phyloP scores from a whole-genome alignment of 2,113 vertebrate species.

The Pseudolaguvia tuberculata region DNA sequence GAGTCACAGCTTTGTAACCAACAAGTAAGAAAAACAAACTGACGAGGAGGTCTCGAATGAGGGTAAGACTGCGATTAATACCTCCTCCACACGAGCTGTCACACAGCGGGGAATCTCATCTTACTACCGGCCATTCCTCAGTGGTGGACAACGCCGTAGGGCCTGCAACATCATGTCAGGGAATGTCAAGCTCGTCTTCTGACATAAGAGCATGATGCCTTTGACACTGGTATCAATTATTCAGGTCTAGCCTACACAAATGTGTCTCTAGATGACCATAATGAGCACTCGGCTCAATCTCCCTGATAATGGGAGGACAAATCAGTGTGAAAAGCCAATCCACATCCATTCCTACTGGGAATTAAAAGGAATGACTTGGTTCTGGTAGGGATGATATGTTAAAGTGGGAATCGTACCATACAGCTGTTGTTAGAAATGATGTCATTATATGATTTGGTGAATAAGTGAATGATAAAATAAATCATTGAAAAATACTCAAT shows the following conservation, averaged over 20 bases:
- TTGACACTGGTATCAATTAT: conserved; percentile 56
- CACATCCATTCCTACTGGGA: background rate
- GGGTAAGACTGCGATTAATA: background rate
- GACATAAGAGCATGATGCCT: conserved; percentile 22
- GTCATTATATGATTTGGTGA: background rate
- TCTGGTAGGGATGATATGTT: background rate
- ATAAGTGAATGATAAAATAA: too few relatives aligned
- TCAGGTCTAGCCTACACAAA: conserved; percentile 48
- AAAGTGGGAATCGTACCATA: background rate
- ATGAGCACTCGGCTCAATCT: conserved; percentile 20
- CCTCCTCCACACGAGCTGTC: conserved; percentile 48
- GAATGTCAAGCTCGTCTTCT: conserved; percentile 10
- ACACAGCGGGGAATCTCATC: conserved; percentile 29
- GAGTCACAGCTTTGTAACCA: conserved; percentile 37
- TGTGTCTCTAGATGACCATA: conserved; percentile 12
- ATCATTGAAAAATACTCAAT: background rate
- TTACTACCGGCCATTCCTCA: conserved; percentile 27
- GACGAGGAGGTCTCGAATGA: conserved; percentile 31
- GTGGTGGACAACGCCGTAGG: conserved; percentile 13
- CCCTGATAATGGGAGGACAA: conserved; percentile 15
- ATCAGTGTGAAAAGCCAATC: conserved; percentile 21
- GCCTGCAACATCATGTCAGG: conserved; percentile 12
- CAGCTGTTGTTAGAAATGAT: background rate
- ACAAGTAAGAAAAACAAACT: conserved; percentile 28
- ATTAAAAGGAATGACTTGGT: background rate